Base-by-base conservation (phyloP, 2,797 vertebrate genomes). In the Darevskia nairensis region DNA sequence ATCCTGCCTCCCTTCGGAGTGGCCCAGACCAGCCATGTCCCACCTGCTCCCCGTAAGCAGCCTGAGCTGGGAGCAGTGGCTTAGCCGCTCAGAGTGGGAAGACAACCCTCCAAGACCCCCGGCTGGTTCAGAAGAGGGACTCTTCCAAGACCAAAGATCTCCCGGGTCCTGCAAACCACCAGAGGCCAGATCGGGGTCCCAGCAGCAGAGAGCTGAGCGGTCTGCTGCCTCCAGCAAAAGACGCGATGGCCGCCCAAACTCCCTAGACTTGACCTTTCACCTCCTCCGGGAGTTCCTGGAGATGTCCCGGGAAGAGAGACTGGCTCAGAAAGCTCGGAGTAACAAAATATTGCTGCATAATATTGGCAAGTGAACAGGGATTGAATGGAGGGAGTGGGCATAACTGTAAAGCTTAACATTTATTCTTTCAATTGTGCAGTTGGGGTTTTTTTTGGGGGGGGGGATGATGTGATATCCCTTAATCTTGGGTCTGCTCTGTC, bases 221-320 rank as follows among this genome's bases (percentile, higher is more conserved):
- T 4, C 80, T 0, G 8, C 83, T 3, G 15, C 29, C 1, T 85
- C 84, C 13, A 86, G 89, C 87, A 94, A 92, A 87, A 93, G 95
- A 74, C 89, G 93, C 11, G 92, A 95, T 0, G 89, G 95, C 2
- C 95, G 94, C 76, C 95, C 94, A 74, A 96, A 96, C 80, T 96
- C 96, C 0, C 8, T 96, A 82, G 96, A 96, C 86, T 95, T 96
- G 86, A 96, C 96, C 77, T 97, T 96, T 88, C 96, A 96, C 77
- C 94, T 97, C 59, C 94, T 96, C 66, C 94, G 95, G 8, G 94
- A 96, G 76, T 94, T 96, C 86, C 94, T 96, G 90, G 94, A 96
- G 89, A 96, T 95, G 92, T 95, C 96, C 66, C 95, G 95, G 13
- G 95, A 95, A 85, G 95, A 97, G 86, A 94, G 94, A 75, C 93